These are phyloP conservation scores for Agriotes lineatus DNA, from an alignment of 2,888 invertebrate species.

Conservation along the genomic window DNA sequence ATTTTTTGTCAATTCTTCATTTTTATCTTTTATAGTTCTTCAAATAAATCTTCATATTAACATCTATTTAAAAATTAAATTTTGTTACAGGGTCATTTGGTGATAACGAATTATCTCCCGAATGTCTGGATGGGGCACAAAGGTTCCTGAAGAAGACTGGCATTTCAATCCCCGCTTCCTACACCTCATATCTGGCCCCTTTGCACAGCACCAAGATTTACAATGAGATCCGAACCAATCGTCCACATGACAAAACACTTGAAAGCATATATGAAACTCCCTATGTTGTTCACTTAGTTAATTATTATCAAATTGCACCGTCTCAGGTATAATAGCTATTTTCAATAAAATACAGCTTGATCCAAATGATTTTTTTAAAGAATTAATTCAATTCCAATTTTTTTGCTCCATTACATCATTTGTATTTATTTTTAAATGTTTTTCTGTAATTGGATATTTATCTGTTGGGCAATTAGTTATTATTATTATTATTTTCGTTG, in stretches of 20 bases:
- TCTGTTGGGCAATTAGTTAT: too few species aligned
- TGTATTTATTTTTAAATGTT: constrained; percentile 4
- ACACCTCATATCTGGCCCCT: constrained; percentile 92
- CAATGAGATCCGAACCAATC: constrained; percentile 76
- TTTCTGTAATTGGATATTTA: too few species aligned
- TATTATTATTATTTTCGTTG: too few species aligned
- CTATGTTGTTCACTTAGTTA: constrained; percentile 93
- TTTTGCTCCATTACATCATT: too few species aligned
- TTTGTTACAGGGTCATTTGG: constrained; percentile 84
- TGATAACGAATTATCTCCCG: constrained; percentile 98
- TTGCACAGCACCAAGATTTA: constrained; percentile 91
- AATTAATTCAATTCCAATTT: too few species aligned
- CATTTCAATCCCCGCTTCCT: constrained; percentile 90
- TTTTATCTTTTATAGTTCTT: too few species aligned
- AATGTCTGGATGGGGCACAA: constrained; percentile 96
- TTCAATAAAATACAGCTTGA: too few species aligned
- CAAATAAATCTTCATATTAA: too few species aligned
- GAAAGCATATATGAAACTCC: constrained; percentile 80
- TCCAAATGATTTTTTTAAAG: too few species aligned
- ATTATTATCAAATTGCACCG: constrained; percentile 82
- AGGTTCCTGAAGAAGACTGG: constrained; percentile 87
- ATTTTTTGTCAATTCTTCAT: too few species aligned
- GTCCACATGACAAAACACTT: constrained; percentile 68
- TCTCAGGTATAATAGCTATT: too few species aligned
- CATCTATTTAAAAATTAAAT: too few species aligned